Evolutionary conservation across 2,113 vertebrate genomes (phyloP).

Genomic region (Grammomys dolichurus): DNA sequence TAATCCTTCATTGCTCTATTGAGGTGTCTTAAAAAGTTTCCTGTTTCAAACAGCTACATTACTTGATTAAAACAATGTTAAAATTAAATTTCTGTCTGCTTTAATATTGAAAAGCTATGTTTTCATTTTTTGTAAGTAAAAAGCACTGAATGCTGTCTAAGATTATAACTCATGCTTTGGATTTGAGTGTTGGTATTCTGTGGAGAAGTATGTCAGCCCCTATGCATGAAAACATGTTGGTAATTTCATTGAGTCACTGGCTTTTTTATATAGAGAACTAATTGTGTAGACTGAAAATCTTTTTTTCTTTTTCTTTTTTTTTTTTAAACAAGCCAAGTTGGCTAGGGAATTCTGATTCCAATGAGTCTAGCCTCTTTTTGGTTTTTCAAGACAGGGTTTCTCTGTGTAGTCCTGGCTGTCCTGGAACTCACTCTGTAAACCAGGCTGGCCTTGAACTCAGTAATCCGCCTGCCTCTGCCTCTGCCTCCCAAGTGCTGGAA

Average conservation of each 20-base stretch:
- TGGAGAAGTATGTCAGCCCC: no score
- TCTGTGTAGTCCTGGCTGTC: no score
- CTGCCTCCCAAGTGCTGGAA: no score
- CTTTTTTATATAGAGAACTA: not conserved
- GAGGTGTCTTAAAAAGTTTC: constrained; percentile 63
- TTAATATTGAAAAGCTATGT: constrained; percentile 57
- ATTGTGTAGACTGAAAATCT: not conserved
- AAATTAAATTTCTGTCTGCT: constrained; percentile 70
- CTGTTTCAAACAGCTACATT: constrained; percentile 75
- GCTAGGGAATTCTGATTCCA: not conserved
- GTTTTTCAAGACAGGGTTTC: no score
- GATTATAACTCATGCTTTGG: not conserved
- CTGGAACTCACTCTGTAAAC: no score
- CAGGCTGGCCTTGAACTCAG: no score
- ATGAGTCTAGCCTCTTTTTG: not conserved
- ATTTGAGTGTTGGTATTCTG: not conserved
- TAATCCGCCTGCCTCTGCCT: no score
- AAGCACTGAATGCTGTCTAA: not conserved
- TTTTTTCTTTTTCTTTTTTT: no score
- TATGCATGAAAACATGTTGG: not conserved
- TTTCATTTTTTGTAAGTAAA: not conserved
- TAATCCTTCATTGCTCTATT: constrained; percentile 64
- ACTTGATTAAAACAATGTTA: constrained; percentile 80
- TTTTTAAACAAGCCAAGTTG: not conserved
- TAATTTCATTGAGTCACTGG: not conserved